These are phyloP conservation scores for Agapornis canus DNA, from an alignment of 2,797 vertebrate genomes.

Conservation along the genomic window DNA sequence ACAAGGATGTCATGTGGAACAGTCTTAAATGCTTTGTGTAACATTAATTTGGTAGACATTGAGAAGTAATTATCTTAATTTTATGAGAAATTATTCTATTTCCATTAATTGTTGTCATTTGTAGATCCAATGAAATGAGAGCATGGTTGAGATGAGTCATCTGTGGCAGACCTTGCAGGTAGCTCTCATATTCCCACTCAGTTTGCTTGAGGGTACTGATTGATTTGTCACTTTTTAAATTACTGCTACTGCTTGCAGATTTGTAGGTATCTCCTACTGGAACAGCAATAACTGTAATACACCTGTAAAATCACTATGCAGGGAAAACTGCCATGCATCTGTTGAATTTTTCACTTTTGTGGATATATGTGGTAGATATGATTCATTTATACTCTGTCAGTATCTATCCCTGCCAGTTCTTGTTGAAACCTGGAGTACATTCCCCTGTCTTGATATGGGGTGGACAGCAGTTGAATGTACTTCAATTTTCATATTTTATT, in stretches of 20 bases:
- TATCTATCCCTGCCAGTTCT: background rate
- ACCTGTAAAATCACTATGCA: background rate
- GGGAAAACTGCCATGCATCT: background rate
- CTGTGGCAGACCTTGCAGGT: background rate
- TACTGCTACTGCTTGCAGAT: background rate
- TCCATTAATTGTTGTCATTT: background rate
- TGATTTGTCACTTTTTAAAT: background rate
- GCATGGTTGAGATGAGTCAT: background rate
- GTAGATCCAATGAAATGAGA: background rate
- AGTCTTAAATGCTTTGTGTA: background rate
- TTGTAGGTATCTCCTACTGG: background rate
- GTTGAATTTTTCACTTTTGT: background rate
- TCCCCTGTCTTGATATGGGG: background rate
- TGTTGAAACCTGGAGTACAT: background rate
- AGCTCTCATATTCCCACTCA: background rate
- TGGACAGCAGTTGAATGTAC: background rate
- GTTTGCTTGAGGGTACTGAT: background rate
- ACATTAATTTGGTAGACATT: background rate
- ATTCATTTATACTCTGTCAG: background rate
- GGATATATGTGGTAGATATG: background rate
- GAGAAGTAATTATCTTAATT: background rate
- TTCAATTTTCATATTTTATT: background rate
- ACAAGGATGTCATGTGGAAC: background rate
- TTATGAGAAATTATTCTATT: background rate
- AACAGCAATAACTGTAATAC: background rate